Percentiles rank a stretch among this genome's conserved stretches.
Evolutionary conservation across 2,888 invertebrate genomes (phyloP).

Genomic region (Aphidius colemani): DNA sequence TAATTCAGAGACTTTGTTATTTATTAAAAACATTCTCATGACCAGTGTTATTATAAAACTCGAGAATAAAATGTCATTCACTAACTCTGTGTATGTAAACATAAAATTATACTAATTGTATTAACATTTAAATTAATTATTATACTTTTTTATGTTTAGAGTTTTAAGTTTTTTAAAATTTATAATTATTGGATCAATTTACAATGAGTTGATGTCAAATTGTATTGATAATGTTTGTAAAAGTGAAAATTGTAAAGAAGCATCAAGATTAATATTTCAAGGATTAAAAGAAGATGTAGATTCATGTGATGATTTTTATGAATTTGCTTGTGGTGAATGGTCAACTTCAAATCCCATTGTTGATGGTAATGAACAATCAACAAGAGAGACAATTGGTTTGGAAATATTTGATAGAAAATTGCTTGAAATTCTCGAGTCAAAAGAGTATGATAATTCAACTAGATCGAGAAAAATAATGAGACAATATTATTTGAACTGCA

Average conservation of each 20-base stretch:
- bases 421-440: conserved; percentile 5
- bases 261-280: background rate
- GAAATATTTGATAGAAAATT: background rate
- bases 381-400: background rate
- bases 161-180: no score
- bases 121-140: no score
- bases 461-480: background rate
- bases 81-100: no score
- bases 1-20: no score
- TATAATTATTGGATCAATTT: no score
- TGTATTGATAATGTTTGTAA: background rate
- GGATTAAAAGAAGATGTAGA: conserved; percentile 2
- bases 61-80: no score
- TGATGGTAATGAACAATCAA: background rate
- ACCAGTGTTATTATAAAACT: no score
- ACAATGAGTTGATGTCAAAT: no score
- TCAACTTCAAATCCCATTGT: conserved; percentile 1
- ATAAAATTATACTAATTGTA: no score
- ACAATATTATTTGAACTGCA: conserved; percentile 3
- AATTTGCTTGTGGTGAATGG: conserved; percentile 12
- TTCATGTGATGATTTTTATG: conserved; percentile 19
- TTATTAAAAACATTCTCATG: no score
- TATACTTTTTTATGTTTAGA: no score
- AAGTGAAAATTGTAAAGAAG: background rate
- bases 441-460: background rate